Evolutionary conservation across 2,797 vertebrate genomes (phyloP), one percentile per base, ranked within the genome.

Genomic region (Galagoides demidoff): DNA sequence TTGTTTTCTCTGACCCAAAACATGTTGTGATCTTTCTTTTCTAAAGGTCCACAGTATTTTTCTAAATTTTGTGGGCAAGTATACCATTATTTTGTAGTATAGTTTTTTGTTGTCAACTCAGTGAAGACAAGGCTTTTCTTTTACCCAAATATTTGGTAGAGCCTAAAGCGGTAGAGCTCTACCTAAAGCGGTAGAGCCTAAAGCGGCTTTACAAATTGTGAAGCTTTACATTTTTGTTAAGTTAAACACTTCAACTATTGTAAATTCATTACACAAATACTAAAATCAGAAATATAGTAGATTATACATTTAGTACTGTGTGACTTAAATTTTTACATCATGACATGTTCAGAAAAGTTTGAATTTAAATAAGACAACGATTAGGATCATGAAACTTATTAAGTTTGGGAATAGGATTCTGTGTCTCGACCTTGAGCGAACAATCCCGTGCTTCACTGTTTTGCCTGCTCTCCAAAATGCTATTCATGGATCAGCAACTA

Each of bases 61-160:
- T 66, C 34, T 59, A 37, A 90, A 74, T 45, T 19, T 82, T 68
- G 25, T 85, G 77, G 77, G 73, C 11, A 57, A 22, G 66, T 92
- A 25, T 7, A 76, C 64, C 31, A 17, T 14, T 92, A 19, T 87
- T 92, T 95, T 74, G 0, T 71, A 37, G n/a, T 70, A 16, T 43
- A 81, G 31, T 37, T 93, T 57, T 79, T 92, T 85, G 37, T 64
- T 84, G 14, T 89, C 61, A 87, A 63, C n/a, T 64, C 61, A 59
- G 70, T 81, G 88, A 91, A 34, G 74, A n/a, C 66, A 92, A 68
- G 70, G 59, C 13, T 96, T 97, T 96, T 84, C 55, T 89, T 55
- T 74, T 74, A 52, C 29, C 45, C 43, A 74, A 29, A 84, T 93
- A 31, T 52, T 57, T 92, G 49, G 1, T 71, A 68, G 64, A 93